Evolutionary conservation across 2,888 invertebrate species (phyloP).

Genomic region (Augiades crinisus): DNA sequence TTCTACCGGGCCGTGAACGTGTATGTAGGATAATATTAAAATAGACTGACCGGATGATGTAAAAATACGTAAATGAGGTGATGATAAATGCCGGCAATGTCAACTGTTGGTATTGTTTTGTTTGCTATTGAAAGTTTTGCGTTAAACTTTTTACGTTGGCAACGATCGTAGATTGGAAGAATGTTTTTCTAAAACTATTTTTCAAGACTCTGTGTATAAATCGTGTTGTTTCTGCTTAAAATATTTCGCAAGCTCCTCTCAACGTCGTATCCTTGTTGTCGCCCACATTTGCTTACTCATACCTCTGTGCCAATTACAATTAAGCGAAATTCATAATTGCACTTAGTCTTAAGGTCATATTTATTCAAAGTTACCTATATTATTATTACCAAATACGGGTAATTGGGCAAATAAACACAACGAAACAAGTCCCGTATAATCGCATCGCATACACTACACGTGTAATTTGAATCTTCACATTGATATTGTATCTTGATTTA

Average conservation of each 20-base stretch:
- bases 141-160: background rate
- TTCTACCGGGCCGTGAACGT: slow-evolving; percentile 44
- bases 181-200: no score
- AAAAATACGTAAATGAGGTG: slow-evolving; percentile 32
- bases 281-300: slow-evolving; percentile 29
- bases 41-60: slow-evolving; percentile 35
- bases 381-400: background rate
- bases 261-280: slow-evolving; percentile 10
- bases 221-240: background rate
- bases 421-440: background rate
- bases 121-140: background rate
- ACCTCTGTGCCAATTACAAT: slow-evolving; percentile 20
- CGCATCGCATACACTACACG: background rate
- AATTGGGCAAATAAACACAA: background rate
- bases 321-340: slow-evolving; percentile 3
- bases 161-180: no score
- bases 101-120: slow-evolving; percentile 5
- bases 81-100: slow-evolving; percentile 19
- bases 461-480: slow-evolving; percentile 22
- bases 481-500: slow-evolving; percentile 24
- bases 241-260: slow-evolving; percentile 9
- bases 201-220: no score
- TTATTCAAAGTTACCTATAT: background rate
- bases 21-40: slow-evolving; percentile 42
- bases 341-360: background rate